Percentiles rank a stretch among this genome's conserved stretches.
Evolutionary conservation across 2,113 vertebrate genomes (phyloP).

Genomic region (Melanocharis versteri): DNA sequence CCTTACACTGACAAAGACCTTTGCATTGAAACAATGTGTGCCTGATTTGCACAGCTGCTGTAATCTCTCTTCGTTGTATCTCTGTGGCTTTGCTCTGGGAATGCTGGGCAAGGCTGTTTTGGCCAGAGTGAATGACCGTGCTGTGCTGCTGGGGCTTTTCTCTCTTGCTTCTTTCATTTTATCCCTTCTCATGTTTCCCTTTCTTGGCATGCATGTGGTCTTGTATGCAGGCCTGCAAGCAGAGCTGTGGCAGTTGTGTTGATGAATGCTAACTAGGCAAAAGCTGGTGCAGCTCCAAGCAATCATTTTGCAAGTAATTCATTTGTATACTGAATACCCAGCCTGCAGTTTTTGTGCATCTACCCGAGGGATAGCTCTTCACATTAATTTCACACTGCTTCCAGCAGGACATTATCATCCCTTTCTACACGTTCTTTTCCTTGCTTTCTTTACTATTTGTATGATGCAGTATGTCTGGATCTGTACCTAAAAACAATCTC

Average conservation of each 20-base stretch:
- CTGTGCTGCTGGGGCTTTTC: neutral
- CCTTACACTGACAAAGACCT: neutral
- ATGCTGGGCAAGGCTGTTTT: neutral
- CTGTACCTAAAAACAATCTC: neutral
- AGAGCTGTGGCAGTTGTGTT: neutral
- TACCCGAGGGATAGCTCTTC: neutral
- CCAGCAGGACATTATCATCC: neutral
- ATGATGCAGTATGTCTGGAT: neutral
- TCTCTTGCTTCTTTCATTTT: neutral
- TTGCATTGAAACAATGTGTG: neutral
- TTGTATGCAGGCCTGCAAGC: neutral
- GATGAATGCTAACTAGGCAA: slow-evolving; percentile 11
- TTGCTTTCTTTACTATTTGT: neutral
- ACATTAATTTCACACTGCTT: neutral
- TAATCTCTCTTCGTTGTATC: neutral
- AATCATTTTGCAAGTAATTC: neutral
- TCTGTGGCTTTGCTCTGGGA: neutral
- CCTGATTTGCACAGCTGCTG: neutral
- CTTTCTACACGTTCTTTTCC: neutral
- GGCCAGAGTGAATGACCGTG: neutral
- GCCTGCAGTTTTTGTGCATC: neutral
- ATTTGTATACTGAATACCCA: neutral
- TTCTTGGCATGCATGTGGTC: neutral
- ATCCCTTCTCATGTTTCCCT: neutral
- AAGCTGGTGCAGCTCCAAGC: neutral